Conservation (phyloP, 1,140 invertebrate genomes). For the Heliconius hermathena region DNA sequence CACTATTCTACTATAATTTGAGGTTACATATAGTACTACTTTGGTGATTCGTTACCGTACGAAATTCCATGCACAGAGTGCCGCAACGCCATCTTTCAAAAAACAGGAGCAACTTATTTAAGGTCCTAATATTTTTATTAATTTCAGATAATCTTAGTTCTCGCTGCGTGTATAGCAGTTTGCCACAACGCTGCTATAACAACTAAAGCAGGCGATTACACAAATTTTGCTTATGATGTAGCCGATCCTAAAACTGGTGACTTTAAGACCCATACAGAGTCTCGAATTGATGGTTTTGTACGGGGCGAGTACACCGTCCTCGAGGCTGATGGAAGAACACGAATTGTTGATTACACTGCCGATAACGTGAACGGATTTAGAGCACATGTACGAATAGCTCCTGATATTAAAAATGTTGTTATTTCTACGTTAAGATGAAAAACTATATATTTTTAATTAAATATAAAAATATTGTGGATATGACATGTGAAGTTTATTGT, state of each 20-base stretch:
- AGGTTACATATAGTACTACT: too few species aligned
- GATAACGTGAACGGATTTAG: conserved; percentile 81
- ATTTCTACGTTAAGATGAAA: not conserved
- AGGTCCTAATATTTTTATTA: conserved; percentile 25
- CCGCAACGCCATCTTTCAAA: too few species aligned
- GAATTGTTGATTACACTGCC: conserved; percentile 54
- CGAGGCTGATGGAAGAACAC: conserved; percentile 77
- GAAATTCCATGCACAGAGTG: too few species aligned
- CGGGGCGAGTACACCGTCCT: conserved; percentile 78
- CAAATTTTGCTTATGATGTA: conserved; percentile 75
- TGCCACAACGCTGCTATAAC: conserved; percentile 58
- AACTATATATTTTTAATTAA: not conserved
- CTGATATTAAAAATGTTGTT: conserved; percentile 24
- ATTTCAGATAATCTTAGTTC: conserved; percentile 63
- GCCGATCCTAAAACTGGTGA: conserved; percentile 80
- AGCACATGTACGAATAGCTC: conserved; percentile 75
- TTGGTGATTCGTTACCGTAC: too few species aligned
- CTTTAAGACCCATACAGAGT: conserved; percentile 78
- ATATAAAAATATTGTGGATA: not conserved
- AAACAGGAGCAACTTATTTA: too few species aligned
- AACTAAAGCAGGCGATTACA: conserved; percentile 59
- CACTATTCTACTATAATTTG: too few species aligned
- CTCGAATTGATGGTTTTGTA: conserved; percentile 81
- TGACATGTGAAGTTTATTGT: not conserved
- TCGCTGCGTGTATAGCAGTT: conserved; percentile 54